These are phyloP conservation scores for Sparus aurata DNA, from an alignment of 2,797 vertebrate genomes.

Conservation along the genomic window DNA sequence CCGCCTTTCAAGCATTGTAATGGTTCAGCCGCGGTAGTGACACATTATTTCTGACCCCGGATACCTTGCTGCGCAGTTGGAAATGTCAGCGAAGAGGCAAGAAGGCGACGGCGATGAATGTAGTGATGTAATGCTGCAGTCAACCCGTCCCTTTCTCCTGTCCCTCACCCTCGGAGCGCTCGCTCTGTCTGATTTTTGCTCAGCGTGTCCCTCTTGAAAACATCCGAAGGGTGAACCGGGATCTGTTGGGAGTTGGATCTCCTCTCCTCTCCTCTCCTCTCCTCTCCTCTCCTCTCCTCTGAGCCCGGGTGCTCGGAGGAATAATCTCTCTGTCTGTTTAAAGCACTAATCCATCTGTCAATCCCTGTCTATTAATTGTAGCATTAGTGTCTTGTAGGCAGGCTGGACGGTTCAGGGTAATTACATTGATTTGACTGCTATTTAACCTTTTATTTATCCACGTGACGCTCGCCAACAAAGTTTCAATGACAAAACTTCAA, in stretches of 20 bases:
- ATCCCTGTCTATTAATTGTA: slow-evolving; percentile 66
- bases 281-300: slow-evolving; percentile 39
- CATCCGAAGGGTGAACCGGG: slow-evolving; percentile 23
- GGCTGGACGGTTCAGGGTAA: slow-evolving; percentile 38
- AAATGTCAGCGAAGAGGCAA: slow-evolving; percentile 64
- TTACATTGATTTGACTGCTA: slow-evolving; percentile 61
- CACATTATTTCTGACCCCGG: slow-evolving; percentile 69
- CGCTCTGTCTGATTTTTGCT: slow-evolving; percentile 37
- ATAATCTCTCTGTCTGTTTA: slow-evolving; percentile 65
- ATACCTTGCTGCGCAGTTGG: slow-evolving; percentile 55
- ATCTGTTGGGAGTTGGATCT: slow-evolving; percentile 43
- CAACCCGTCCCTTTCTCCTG: slow-evolving; percentile 42
- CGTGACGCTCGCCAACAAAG: slow-evolving; percentile 34
- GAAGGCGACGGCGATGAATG: slow-evolving; percentile 34
- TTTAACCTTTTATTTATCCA: slow-evolving; percentile 59
- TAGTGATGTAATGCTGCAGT: slow-evolving; percentile 72
- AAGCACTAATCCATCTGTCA: slow-evolving; percentile 72
- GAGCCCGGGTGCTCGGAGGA: slow-evolving; percentile 50
- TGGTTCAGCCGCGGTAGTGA: slow-evolving; percentile 67
- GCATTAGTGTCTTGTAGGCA: slow-evolving; percentile 55
- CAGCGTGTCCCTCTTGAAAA: slow-evolving; percentile 42
- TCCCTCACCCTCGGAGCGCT: slow-evolving; percentile 31
- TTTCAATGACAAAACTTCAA: slow-evolving; percentile 36
- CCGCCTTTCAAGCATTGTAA: slow-evolving; percentile 69
- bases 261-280: slow-evolving; percentile 34